Evolutionary conservation across 2,113 vertebrate species (phyloP).

Genomic region (Scartelaos histophorus): DNA sequence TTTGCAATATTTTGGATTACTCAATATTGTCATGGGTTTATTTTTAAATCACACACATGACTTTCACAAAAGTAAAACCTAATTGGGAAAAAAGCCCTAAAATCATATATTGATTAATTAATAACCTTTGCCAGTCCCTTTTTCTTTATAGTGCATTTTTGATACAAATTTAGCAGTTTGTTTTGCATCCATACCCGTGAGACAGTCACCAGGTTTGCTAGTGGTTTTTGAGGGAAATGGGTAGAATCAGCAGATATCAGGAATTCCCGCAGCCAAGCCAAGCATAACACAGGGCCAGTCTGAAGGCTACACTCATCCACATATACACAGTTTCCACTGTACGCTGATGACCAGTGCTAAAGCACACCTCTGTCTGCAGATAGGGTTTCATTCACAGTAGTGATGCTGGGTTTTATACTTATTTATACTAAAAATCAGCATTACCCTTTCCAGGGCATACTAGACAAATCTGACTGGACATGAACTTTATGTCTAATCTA

Average conservation of each 20-base stretch:
- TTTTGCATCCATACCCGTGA: slow-evolving; percentile 18
- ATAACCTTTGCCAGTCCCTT: neutral
- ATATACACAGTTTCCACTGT: slow-evolving; percentile 58
- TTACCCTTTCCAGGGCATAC: slow-evolving; percentile 13
- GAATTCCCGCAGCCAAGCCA: slow-evolving; percentile 68
- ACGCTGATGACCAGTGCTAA: slow-evolving; percentile 67
- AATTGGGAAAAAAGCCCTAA: neutral
- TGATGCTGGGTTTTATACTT: slow-evolving; percentile 34
- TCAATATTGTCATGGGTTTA: neutral
- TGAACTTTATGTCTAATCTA: slow-evolving; percentile 3
- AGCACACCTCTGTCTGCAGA: slow-evolving; percentile 71
- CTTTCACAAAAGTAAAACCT: neutral
- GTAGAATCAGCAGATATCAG: slow-evolving; percentile 67
- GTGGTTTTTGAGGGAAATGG: slow-evolving; percentile 40
- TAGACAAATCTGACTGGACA: slow-evolving; percentile 10
- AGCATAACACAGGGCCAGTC: slow-evolving; percentile 70
- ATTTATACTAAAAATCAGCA: slow-evolving; percentile 23
- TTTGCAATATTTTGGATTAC: slow-evolving; percentile 20
- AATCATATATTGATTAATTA: neutral
- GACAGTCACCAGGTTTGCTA: slow-evolving; percentile 33
- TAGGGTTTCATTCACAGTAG: slow-evolving; percentile 66
- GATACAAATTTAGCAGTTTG: slow-evolving; percentile 6
- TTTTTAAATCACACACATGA: neutral
- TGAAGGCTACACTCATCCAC: slow-evolving; percentile 43
- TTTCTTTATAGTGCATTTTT: neutral